Evolutionary conservation across 2,113 vertebrate species (phyloP).

Genomic region (human (Homo sapiens)): GRCh38 chr3:55920001-55920500

Average conservation of each 20-base stretch:
- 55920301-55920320: conserved; percentile 21
- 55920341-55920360: background rate
- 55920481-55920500: background rate
- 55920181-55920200: conserved; percentile 13
- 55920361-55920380: background rate
- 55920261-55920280: background rate
- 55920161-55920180: background rate
- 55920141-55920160: background rate
- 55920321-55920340: background rate
- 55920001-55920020: background rate
- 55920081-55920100: background rate
- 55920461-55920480: background rate
- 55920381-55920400: background rate
- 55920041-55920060: background rate
- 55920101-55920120: background rate
- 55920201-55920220: background rate
- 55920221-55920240: background rate
- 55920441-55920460: background rate
- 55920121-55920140: background rate
- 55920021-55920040: conserved; percentile 15
- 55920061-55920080: background rate
- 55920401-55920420: background rate
- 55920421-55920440: background rate
- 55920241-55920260: background rate
- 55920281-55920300: background rate